phyloP scores from a whole-genome alignment of 2,888 invertebrate species.

The Cheilosia pagana region DNA sequence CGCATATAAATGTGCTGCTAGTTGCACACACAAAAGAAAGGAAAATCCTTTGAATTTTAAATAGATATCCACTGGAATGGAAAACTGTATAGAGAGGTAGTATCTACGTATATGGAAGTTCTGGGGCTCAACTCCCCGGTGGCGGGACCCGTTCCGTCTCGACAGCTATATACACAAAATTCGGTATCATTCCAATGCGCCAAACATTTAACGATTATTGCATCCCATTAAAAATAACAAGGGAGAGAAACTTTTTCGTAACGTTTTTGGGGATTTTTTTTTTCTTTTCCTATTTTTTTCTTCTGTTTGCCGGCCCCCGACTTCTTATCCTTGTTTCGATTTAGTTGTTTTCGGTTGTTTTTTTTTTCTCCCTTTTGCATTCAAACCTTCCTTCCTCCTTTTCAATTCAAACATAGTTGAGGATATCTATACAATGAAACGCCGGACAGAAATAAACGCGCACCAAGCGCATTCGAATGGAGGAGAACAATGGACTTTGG shows the following conservation, averaged over 20 bases:
- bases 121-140: conserved; percentile 29
- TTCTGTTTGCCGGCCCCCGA: not conserved
- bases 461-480: conserved; percentile 23
- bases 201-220: conserved; percentile 83
- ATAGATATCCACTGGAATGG: conserved; percentile 64
- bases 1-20: conserved; percentile 74
- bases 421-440: conserved; percentile 42
- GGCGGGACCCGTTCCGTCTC: conserved; percentile 62
- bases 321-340: conserved; percentile 65
- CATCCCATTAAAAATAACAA: conserved; percentile 83
- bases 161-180: conserved; percentile 60
- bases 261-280: conserved; percentile 79
- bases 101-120: not conserved
- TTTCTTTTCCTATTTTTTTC: conserved; percentile 59
- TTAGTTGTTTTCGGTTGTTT: conserved; percentile 49
- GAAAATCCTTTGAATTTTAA: conserved; percentile 75
- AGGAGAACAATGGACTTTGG: conserved; percentile 56
- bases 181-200: conserved; percentile 74
- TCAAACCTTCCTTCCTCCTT: conserved; percentile 70
- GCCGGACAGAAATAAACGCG: conserved; percentile 17
- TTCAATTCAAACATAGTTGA: conserved; percentile 64
- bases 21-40: conserved; percentile 72
- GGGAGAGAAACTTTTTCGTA: conserved; percentile 82
- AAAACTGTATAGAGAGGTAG: conserved; percentile 28
- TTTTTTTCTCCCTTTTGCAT: conserved; percentile 67